Base-by-base conservation (phyloP, 2,888 invertebrate species). In the Erebia palarica region DNA sequence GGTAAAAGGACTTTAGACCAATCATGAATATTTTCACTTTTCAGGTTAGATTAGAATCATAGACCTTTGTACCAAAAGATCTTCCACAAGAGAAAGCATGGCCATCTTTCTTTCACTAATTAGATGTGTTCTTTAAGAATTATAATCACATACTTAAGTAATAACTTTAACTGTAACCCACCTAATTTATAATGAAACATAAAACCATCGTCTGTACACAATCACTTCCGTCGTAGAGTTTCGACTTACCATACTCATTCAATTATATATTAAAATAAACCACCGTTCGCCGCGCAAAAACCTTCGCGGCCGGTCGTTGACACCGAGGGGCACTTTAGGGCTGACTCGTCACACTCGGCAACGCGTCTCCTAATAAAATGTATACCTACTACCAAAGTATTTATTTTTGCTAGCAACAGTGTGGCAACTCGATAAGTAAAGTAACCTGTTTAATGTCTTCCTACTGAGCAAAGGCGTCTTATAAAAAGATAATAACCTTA, bases 281-380 rank as follows among this genome's bases (percentile, higher is more conserved):
- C 87, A 87, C 88, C 87, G 86, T 86, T 86, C 86, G 86, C 75
- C 82, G 85, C 87, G 89, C 88, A 90, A 92, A 91, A 82, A 83
- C 91, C 90, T 91, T 90, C 84, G 84, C 84, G 82, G 84, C 79
- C 87, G 92, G 91, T 91, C 92, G 86, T 85, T 88, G 91, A 91
- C 92, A 86, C 85, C 81, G 83, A 84, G 92, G 84, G 92, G 91
- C 91, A 89, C 91, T 91, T 91, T 89, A 92, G 91, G 92, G 92
- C 89, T 86, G 85, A 82, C 86, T 87, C 86, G 86, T 89, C 86
- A 86, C 86, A 89, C 86, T 83, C 80, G 85, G 83, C 81, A 82
- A 79, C 81, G 81, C 80, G 82, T 79, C 81, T 82, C 81, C 82
- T 81, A 80, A 82, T 36, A 36, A 36, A 36, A 36, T 36, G 7